phyloP scores from a whole-genome alignment of 1,140 invertebrate species.

The Xylocopa sonorina region DNA sequence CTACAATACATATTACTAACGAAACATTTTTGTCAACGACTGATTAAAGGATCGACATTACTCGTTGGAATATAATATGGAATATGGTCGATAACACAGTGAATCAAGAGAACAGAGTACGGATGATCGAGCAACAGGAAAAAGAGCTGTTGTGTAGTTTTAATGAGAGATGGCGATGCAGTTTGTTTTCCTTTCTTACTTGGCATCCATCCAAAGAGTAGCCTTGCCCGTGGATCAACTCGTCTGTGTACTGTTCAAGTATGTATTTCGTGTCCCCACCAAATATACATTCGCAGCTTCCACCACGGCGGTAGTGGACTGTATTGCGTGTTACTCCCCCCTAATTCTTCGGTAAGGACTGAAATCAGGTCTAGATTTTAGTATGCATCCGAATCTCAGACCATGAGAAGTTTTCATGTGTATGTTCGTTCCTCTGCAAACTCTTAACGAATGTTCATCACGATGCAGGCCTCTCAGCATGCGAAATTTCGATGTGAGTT shows the following conservation, averaged over 20 bases:
- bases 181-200: slow-evolving; percentile 57
- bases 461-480: slow-evolving; percentile 67
- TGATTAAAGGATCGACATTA: not conserved
- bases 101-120: not conserved
- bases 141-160: slow-evolving; percentile 45
- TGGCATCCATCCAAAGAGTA: slow-evolving; percentile 7
- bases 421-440: not conserved
- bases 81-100: slow-evolving; percentile 44
- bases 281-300: slow-evolving; percentile 45
- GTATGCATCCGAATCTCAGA: slow-evolving; percentile 69
- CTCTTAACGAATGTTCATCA: slow-evolving; percentile 20
- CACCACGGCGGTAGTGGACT: slow-evolving; percentile 28
- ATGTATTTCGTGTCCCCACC: slow-evolving; percentile 17
- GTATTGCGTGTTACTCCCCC: slow-evolving; percentile 3
- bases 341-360: slow-evolving; percentile 48
- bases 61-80: not conserved
- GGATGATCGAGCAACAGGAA: slow-evolving; percentile 3
- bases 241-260: slow-evolving; percentile 6
- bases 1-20: too few relatives aligned
- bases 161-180: slow-evolving; percentile 64
- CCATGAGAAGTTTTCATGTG: slow-evolving; percentile 61
- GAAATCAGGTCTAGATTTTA: slow-evolving; percentile 72
- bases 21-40: not conserved
- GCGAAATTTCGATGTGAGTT: slow-evolving; percentile 74
- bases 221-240: not conserved